These are phyloP conservation scores for Aspidiotus rigidus DNA, from an alignment of 2,888 invertebrate genomes.

Conservation along the genomic window DNA sequence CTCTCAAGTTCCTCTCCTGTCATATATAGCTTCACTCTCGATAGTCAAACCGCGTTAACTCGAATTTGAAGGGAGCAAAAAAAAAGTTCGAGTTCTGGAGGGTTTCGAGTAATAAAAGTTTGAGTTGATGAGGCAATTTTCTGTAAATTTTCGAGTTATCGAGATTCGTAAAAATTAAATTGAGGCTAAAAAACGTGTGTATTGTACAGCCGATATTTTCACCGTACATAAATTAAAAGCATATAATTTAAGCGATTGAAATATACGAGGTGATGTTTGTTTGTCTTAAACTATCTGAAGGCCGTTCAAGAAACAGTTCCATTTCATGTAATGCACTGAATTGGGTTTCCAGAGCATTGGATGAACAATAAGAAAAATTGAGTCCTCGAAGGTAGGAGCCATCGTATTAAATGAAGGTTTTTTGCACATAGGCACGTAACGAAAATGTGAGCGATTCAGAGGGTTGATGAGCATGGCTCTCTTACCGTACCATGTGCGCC, in stretches of 20 bases:
- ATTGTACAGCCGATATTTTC: too few species aligned
- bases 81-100: constrained; percentile 2
- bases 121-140: not conserved
- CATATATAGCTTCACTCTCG: not conserved
- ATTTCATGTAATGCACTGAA: constrained; percentile 1
- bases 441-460: too few species aligned
- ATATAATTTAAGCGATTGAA: not conserved
- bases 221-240: too few species aligned
- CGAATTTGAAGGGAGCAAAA: constrained; percentile 3
- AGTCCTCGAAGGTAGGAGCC: too few species aligned
- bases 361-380: too few species aligned
- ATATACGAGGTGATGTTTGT: not conserved
- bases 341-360: not conserved
- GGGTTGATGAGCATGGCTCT: too few species aligned
- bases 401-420: too few species aligned
- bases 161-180: not conserved
- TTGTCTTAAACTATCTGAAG: too few species aligned
- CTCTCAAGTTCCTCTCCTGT: not conserved
- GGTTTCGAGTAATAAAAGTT: constrained; percentile 1
- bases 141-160: not conserved
- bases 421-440: too few species aligned
- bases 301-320: constrained; percentile 6
- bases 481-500: too few species aligned
- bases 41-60: not conserved
- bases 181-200: not conserved